Percentiles rank a stretch among this genome's conserved stretches.
Evolutionary conservation across 2,113 vertebrate species (phyloP).

Genomic region (Prunella fulvescens): DNA sequence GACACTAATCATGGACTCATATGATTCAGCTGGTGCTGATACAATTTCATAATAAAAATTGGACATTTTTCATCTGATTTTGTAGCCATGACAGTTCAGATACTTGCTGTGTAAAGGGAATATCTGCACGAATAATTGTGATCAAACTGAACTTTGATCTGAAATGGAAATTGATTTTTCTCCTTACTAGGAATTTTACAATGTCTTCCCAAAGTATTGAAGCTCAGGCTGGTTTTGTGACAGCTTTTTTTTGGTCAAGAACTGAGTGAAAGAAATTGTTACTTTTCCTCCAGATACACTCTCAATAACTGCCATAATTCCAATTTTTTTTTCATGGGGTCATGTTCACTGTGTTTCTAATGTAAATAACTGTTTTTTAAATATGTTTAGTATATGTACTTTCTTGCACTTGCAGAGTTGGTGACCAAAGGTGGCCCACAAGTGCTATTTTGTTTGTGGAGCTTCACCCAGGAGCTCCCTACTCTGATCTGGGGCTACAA

Average conservation of each 20-base stretch:
- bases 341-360: not conserved
- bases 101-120: not conserved
- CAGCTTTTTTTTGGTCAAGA: not conserved
- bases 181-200: not conserved
- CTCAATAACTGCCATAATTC: not conserved
- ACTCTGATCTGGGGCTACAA: not conserved
- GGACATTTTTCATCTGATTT: not conserved
- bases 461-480: not conserved
- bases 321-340: fast-evolving
- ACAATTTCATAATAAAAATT: not conserved
- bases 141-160: not conserved
- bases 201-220: not conserved
- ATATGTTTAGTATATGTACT: not conserved
- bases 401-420: not conserved
- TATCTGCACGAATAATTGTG: not conserved
- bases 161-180: not conserved
- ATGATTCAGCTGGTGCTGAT: not conserved
- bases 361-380: not conserved
- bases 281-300: not conserved
- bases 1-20: not conserved
- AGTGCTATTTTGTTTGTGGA: not conserved
- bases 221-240: not conserved
- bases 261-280: not conserved
- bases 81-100: not conserved
- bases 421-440: not conserved